A percentile compares a stretch with the other conserved stretches of the same genome.
phyloP scores from a whole-genome alignment of 1,140 invertebrate genomes.

The Oryzaephilus surinamensis region DNA sequence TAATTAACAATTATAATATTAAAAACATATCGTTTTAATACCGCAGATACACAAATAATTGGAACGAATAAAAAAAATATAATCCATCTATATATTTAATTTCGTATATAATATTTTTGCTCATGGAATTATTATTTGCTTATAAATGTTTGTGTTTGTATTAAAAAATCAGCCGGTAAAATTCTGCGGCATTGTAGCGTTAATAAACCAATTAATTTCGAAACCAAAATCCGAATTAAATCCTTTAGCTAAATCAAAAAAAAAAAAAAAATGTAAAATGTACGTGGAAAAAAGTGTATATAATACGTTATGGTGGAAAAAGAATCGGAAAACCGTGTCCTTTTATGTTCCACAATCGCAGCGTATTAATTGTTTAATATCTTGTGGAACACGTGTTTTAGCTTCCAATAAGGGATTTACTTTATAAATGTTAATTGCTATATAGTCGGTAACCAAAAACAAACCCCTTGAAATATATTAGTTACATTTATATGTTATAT shows the following conservation, averaged over 20 bases:
- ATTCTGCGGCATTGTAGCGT: slow-evolving; percentile 13
- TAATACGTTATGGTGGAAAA: too few relatives aligned
- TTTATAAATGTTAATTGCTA: slow-evolving; percentile 34
- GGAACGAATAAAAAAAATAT: too few relatives aligned
- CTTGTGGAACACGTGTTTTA: slow-evolving; percentile 33
- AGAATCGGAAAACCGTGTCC: too few relatives aligned
- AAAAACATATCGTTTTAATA: too few relatives aligned
- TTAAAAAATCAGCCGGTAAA: slow-evolving; percentile 9
- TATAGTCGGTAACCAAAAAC: slow-evolving; percentile 13
- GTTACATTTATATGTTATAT: too few relatives aligned
- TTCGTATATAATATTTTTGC: too few relatives aligned
- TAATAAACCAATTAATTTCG: slow-evolving; percentile 29
- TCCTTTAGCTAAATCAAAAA: slow-evolving; percentile 26
- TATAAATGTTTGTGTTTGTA: too few relatives aligned
- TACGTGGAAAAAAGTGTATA: too few relatives aligned
- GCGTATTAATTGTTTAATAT: slow-evolving; percentile 36
- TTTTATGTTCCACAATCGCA: slow-evolving; percentile 18
- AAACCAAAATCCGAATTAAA: slow-evolving; percentile 26
- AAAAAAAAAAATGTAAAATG: slow-evolving; percentile 17
- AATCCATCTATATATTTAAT: too few relatives aligned
- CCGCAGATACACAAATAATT: too few relatives aligned
- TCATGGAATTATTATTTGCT: too few relatives aligned
- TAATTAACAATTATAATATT: too few relatives aligned
- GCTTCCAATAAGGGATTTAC: slow-evolving; percentile 32
- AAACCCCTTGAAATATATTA: slow-evolving; percentile 9